These are phyloP conservation scores for Nicator chloris DNA, from an alignment of 2,113 vertebrate genomes.

Conservation along the genomic window DNA sequence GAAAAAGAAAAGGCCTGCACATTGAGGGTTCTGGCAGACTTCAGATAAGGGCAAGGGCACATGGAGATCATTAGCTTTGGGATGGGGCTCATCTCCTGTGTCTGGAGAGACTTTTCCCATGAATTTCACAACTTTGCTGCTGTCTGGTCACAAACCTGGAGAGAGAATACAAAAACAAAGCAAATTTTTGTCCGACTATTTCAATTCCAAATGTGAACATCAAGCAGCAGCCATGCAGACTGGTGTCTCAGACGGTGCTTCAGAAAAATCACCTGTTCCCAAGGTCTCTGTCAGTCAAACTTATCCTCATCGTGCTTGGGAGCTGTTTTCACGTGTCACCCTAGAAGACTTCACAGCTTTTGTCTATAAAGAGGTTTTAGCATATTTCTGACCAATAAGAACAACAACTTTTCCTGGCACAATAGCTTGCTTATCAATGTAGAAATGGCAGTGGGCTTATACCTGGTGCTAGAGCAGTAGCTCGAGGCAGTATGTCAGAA, in stretches of 20 bases:
- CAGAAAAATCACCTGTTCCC: neutral
- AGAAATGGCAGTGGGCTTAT: neutral
- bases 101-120: neutral
- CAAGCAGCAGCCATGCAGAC: neutral
- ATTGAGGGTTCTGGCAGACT: neutral
- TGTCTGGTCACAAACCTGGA: neutral
- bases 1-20: neutral
- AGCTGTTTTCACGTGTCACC: neutral
- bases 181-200: neutral
- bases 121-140: neutral
- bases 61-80: neutral
- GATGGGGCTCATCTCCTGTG: neutral
- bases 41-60: neutral
- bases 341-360: neutral
- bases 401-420: neutral
- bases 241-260: neutral
- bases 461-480: neutral
- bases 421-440: neutral
- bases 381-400: neutral
- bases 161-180: neutral
- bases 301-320: neutral
- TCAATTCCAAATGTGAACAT: neutral
- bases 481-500: neutral
- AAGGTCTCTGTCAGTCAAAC: neutral
- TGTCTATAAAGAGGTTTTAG: neutral